A percentile compares a stretch with the other conserved stretches of the same genome.
Evolutionary conservation across 35 echinoderm and acorn worm species (phyloP).

Genomic region (Heliocidaris tuberculata): DNA sequence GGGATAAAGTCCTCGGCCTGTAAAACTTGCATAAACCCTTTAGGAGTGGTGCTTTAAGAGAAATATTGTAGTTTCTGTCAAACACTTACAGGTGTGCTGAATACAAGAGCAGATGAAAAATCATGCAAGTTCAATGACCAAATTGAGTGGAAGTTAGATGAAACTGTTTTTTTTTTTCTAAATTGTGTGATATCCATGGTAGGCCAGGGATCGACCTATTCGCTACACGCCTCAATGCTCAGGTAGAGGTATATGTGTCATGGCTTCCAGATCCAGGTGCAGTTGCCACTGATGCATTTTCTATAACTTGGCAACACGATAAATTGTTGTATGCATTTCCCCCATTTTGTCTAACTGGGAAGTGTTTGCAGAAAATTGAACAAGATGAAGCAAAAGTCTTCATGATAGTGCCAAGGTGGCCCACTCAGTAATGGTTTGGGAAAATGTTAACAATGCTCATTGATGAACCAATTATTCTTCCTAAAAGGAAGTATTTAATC

Average conservation of each 20-base stretch:
- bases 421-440: slow-evolving; percentile 73
- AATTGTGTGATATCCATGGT: no score
- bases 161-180: no score
- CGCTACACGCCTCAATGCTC: no score
- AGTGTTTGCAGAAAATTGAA: slow-evolving; percentile 45
- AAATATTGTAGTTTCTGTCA: slow-evolving; percentile 49
- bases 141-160: slow-evolving; percentile 69
- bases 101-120: slow-evolving; percentile 51
- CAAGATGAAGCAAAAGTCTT: slow-evolving; percentile 52
- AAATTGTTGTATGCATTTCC: slow-evolving; percentile 75
- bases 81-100: slow-evolving; percentile 59
- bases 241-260: not conserved
- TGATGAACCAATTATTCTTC: slow-evolving; percentile 47
- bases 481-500: not conserved
- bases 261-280: slow-evolving; percentile 78
- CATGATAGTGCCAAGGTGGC: slow-evolving; percentile 76
- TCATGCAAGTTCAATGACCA: slow-evolving; percentile 69
- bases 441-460: slow-evolving; percentile 46
- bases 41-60: slow-evolving; percentile 60
- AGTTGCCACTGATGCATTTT: slow-evolving; percentile 51
- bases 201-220: no score
- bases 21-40: slow-evolving; percentile 30
- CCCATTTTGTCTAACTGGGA: slow-evolving; percentile 55
- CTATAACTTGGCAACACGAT: slow-evolving; percentile 42
- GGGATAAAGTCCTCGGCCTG: no score